Conservation (phyloP, 2,888 invertebrate species). For the Hypomecis punctinalis region DNA sequence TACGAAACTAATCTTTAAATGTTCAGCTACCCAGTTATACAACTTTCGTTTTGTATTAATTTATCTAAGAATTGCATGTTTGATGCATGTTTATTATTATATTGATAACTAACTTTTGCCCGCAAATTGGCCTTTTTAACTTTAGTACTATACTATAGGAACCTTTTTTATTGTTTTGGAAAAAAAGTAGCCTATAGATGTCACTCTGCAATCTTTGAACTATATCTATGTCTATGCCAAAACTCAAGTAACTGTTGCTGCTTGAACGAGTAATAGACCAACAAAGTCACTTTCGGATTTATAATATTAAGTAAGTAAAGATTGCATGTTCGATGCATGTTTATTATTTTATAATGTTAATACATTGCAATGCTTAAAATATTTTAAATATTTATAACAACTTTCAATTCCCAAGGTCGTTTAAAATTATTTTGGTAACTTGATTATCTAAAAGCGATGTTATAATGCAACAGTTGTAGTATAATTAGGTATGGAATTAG, state of each 20-base stretch:
- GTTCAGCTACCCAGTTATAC: neutral
- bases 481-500: neutral
- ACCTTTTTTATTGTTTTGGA: too few species aligned
- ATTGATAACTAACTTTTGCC: too few species aligned
- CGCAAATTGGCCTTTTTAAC: too few species aligned
- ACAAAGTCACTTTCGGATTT: neutral
- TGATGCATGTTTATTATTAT: neutral
- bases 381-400: neutral
- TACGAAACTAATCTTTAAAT: neutral
- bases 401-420: conserved; percentile 11
- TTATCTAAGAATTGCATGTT: neutral
- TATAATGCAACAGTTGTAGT: neutral
- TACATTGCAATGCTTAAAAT: neutral
- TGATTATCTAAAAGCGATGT: neutral
- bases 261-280: too few species aligned
- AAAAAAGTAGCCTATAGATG: too few species aligned
- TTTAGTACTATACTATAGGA: too few species aligned
- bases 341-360: neutral
- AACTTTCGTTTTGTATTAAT: neutral
- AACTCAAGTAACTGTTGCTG: too few species aligned
- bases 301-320: neutral
- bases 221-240: too few species aligned
- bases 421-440: neutral
- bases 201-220: too few species aligned
- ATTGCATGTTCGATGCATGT: neutral